phyloP scores from a whole-genome alignment of 2,113 vertebrate species.

The Etheostoma spectabile region DNA sequence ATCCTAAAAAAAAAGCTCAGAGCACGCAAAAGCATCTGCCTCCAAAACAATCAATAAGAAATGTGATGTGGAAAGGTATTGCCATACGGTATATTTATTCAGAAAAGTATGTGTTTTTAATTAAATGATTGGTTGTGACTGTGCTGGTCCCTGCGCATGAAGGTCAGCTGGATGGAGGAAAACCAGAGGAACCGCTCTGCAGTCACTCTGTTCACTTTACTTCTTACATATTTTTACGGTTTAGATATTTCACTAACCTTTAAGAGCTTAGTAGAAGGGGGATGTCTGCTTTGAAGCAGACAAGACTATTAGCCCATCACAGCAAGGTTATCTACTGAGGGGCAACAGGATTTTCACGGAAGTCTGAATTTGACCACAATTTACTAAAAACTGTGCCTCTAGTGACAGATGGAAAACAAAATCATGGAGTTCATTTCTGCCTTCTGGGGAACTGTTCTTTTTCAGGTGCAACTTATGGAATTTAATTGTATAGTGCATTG shows the following conservation, averaged over 20 bases:
- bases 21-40: slow-evolving; percentile 40
- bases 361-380: slow-evolving; percentile 24
- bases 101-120: slow-evolving; percentile 17
- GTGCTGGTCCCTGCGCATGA: slow-evolving; percentile 33
- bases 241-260: slow-evolving; percentile 45
- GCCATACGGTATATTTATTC: slow-evolving; percentile 4
- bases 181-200: slow-evolving; percentile 53
- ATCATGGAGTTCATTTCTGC: background rate
- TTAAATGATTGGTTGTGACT: slow-evolving; percentile 51
- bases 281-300: slow-evolving; percentile 53
- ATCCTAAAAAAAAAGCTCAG: slow-evolving; percentile 42
- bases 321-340: slow-evolving; percentile 29
- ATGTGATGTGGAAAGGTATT: slow-evolving; percentile 25
- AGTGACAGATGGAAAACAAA: slow-evolving; percentile 8
- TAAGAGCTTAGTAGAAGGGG: slow-evolving; percentile 34
- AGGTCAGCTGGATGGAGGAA: slow-evolving; percentile 54
- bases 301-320: slow-evolving; percentile 32
- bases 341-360: slow-evolving; percentile 24
- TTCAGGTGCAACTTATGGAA: background rate
- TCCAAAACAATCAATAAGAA: slow-evolving; percentile 36
- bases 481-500: background rate
- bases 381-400: slow-evolving; percentile 11
- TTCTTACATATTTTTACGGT: slow-evolving; percentile 57
- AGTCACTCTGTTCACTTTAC: slow-evolving; percentile 55
- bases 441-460: background rate